These are phyloP conservation scores for Agrotis segetum DNA, from an alignment of 2,888 invertebrate genomes.

Conservation along the genomic window DNA sequence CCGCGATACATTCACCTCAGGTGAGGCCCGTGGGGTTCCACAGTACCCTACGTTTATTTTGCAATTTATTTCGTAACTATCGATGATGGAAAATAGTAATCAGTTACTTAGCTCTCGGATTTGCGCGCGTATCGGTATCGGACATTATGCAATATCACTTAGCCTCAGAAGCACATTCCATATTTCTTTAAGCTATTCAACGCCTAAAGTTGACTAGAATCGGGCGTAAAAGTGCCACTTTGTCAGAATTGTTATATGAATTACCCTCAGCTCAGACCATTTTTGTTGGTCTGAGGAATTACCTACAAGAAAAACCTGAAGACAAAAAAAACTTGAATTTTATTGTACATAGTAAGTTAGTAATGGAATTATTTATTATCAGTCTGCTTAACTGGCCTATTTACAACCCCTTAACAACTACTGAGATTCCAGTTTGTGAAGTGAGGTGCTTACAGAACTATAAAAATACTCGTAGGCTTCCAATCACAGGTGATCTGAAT, in stretches of 20 bases:
- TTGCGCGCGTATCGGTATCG: too few species aligned
- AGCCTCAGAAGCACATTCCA: too few species aligned
- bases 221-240: neutral
- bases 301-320: too few species aligned
- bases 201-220: neutral
- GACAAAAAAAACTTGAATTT: too few species aligned
- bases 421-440: slow-evolving; percentile 7
- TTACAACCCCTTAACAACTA: slow-evolving; percentile 6
- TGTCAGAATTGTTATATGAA: too few species aligned
- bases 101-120: too few species aligned
- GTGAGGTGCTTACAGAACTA: slow-evolving; percentile 1
- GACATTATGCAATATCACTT: too few species aligned
- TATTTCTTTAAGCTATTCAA: neutral
- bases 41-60: slow-evolving; percentile 69
- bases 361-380: too few species aligned
- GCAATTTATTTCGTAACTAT: slow-evolving; percentile 65
- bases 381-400: too few species aligned
- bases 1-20: slow-evolving; percentile 88
- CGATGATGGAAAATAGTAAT: slow-evolving; percentile 25
- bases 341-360: too few species aligned
- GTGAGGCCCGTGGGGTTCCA: slow-evolving; percentile 84
- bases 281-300: too few species aligned
- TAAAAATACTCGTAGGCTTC: slow-evolving; percentile 19
- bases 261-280: too few species aligned
- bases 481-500: slow-evolving; percentile 54